phyloP scores from a whole-genome alignment of 2,113 vertebrate species.

The Barbus barbus region DNA sequence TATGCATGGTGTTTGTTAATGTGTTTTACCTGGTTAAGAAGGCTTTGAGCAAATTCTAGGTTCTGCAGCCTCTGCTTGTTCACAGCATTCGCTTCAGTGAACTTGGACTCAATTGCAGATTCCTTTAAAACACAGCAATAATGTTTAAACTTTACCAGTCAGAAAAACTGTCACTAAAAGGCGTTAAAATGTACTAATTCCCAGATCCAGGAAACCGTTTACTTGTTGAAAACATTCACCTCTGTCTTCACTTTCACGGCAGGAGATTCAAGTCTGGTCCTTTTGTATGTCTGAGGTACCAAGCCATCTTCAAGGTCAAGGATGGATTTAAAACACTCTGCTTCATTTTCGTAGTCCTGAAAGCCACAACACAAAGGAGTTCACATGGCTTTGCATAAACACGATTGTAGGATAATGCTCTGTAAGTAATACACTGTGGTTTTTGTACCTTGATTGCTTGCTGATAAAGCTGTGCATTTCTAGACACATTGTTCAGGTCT shows the following conservation, averaged over 20 bases:
- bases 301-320: conserved; percentile 89
- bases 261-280: conserved; percentile 85
- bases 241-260: conserved; percentile 86
- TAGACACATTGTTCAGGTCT: conserved; percentile 84
- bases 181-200: not conserved
- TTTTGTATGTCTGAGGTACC: conserved; percentile 84
- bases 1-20: not conserved
- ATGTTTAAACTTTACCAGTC: not conserved
- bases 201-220: too few species aligned
- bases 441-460: conserved; percentile 87
- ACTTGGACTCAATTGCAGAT: conserved; percentile 85
- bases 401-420: not conserved
- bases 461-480: conserved; percentile 88
- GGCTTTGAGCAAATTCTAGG: conserved; percentile 87
- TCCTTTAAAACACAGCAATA: conserved; percentile 74
- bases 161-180: not conserved
- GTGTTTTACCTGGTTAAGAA: conserved; percentile 86
- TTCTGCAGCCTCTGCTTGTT: conserved; percentile 89
- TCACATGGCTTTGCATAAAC: not conserved
- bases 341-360: conserved; percentile 92
- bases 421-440: not conserved
- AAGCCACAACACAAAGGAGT: conserved; percentile 19
- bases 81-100: conserved; percentile 87
- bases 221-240: conserved; percentile 66
- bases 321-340: conserved; percentile 87